Percentiles rank a stretch among this genome's conserved stretches.
Evolutionary conservation across 2,888 invertebrate species (phyloP).

Genomic region (Latrodectus elegans): DNA sequence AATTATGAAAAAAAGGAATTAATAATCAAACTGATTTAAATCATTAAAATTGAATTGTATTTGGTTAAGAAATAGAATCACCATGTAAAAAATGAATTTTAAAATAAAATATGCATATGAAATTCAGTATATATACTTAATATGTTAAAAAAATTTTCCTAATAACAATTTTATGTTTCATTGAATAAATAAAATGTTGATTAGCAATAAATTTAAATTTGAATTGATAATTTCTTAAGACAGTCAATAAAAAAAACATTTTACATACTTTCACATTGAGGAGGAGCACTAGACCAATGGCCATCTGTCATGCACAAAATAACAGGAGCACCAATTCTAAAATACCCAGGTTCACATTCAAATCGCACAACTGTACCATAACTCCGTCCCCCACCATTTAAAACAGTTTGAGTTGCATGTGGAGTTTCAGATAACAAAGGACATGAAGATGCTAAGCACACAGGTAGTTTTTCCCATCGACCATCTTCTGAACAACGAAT

Average conservation of each 20-base stretch:
- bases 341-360: conserved; percentile 93
- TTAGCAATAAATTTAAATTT: too few species aligned
- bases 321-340: conserved; percentile 87
- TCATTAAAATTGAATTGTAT: too few species aligned
- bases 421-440: conserved; percentile 89
- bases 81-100: too few species aligned
- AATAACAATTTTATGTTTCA: too few species aligned
- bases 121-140: too few species aligned
- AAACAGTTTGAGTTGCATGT: conserved; percentile 88
- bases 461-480: conserved; percentile 92
- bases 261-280: conserved; percentile 85
- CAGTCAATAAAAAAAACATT: neutral
- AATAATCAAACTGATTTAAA: too few species aligned
- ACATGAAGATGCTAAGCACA: conserved; percentile 93
- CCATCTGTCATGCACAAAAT: conserved; percentile 96
- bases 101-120: too few species aligned
- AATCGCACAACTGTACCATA: conserved; percentile 94
- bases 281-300: conserved; percentile 94
- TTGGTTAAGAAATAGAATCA: too few species aligned
- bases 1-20: too few species aligned
- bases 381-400: conserved; percentile 92
- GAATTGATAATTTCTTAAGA: neutral
- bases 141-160: too few species aligned
- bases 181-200: too few species aligned
- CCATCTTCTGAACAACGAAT: conserved; percentile 93